phyloP scores from a whole-genome alignment of 2,888 invertebrate species.

The Sinotaia quadrata region DNA sequence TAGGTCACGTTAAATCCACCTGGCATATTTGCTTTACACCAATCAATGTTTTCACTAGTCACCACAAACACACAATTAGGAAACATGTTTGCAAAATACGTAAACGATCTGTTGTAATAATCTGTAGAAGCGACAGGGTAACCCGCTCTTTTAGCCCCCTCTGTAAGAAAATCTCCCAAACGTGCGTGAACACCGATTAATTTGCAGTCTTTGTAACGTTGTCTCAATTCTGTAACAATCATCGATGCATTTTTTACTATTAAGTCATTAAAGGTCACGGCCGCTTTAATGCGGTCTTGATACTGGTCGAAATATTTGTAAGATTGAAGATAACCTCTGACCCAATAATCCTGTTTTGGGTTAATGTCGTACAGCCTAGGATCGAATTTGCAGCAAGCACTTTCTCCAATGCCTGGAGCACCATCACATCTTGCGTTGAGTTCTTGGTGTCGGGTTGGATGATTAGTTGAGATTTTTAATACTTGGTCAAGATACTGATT shows the following conservation, averaged over 20 bases:
- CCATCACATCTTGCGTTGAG: not conserved
- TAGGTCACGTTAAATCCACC: not conserved
- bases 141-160: constrained; percentile 11
- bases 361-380: not conserved
- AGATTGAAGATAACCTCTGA: constrained; percentile 8
- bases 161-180: constrained; percentile 1
- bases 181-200: constrained; percentile 23
- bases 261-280: not conserved
- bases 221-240: not conserved
- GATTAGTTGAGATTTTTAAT: not conserved
- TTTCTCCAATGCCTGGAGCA: not conserved
- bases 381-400: not conserved
- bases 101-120: constrained; percentile 40
- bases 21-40: constrained; percentile 41
- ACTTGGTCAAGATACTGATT: not conserved
- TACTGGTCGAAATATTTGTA: constrained; percentile 13
- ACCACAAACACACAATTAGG: constrained; percentile 41
- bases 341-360: not conserved
- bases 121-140: constrained; percentile 40
- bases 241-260: not conserved
- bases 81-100: constrained; percentile 38
- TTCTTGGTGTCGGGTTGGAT: not conserved
- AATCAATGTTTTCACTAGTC: constrained; percentile 42
- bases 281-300: not conserved
- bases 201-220: not conserved